phyloP scores from a whole-genome alignment of 1,140 invertebrate genomes.

The Cydia fagiglandana region DNA sequence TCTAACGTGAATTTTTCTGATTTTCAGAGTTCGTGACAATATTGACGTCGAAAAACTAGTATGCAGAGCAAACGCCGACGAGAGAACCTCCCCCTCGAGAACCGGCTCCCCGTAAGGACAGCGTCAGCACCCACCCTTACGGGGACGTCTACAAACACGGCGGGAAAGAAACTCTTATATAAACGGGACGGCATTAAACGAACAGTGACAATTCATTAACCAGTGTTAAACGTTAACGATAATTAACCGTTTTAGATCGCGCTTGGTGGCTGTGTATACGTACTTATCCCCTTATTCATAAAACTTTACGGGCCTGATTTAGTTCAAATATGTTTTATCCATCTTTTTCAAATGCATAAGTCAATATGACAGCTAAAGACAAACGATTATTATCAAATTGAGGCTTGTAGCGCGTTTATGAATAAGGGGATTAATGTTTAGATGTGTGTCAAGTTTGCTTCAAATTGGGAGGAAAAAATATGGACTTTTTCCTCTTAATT shows the following conservation, averaged over 20 bases:
- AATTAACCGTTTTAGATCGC: constrained; percentile 40
- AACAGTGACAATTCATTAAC: constrained; percentile 33
- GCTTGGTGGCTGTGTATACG: constrained; percentile 62
- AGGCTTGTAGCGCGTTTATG: too few relatives aligned
- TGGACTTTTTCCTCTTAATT: neutral
- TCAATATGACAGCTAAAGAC: too few relatives aligned
- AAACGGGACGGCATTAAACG: constrained; percentile 37
- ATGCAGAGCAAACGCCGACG: constrained; percentile 67
- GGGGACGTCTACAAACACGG: constrained; percentile 59
- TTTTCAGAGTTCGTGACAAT: constrained; percentile 79
- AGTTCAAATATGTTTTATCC: too few relatives aligned
- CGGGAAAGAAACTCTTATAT: constrained; percentile 76
- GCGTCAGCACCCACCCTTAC: constrained; percentile 51
- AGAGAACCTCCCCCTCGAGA: constrained; percentile 58
- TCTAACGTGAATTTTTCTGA: constrained; percentile 25
- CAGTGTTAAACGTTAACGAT: constrained; percentile 39
- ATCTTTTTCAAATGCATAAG: too few relatives aligned
- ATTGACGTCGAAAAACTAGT: constrained; percentile 80
- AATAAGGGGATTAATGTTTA: constrained; percentile 6
- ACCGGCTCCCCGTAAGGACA: constrained; percentile 20
- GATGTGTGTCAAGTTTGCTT: constrained; percentile 23
- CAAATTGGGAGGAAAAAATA: constrained; percentile 10
- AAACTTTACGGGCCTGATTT: too few relatives aligned
- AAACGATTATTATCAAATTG: too few relatives aligned
- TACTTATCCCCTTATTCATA: constrained; percentile 34